Base-by-base conservation (phyloP, 2,888 invertebrate genomes). In the Tortrix viridana region DNA sequence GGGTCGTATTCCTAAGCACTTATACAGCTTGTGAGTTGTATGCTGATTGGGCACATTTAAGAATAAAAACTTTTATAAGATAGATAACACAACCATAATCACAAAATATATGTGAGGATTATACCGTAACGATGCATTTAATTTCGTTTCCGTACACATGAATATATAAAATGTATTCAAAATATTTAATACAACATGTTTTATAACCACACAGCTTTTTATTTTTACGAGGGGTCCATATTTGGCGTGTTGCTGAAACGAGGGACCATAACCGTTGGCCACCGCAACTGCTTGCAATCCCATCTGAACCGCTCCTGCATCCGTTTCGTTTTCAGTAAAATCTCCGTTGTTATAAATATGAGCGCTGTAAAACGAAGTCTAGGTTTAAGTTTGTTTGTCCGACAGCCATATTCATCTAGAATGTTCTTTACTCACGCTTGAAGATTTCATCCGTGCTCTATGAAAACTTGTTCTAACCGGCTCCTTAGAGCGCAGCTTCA, bases 221-320 rank as follows among this genome's bases (percentile, higher is more conserved):
- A 88, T 84, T 89, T 88, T 89, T 89, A 88, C 84, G 85, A 76
- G 80, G 78, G 82, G 77, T 84, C 84, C 84, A 88, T 89, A 88
- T 89, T 88, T 86, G 81, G 87, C 82, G 85, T 86, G 86, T 84
- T 83, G 84, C 80, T 86, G 82, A 84, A 89, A 89, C 83, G 83
- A 81, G 81, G 79, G 83, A 86, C 86, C 87, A 89, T 89, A 89
- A 88, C 88, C 84, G 82, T 88, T 82, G 88, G 87, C 84, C 85
- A 84, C 82, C 85, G 81, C 83, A 84, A 89, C 86, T 86, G 85
- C 86, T 88, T 84, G 87, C 84, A 81, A 84, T 82, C 80, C 84
- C 79, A 80, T 84, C 76, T 82, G 81, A 82, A 82, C 80, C 80
- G 41, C 38, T 14, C 41, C 75, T 76, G 76, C 77, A 75, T 77